phyloP scores from a whole-genome alignment of 2,113 vertebrate species.

The Megalops atlanticus region DNA sequence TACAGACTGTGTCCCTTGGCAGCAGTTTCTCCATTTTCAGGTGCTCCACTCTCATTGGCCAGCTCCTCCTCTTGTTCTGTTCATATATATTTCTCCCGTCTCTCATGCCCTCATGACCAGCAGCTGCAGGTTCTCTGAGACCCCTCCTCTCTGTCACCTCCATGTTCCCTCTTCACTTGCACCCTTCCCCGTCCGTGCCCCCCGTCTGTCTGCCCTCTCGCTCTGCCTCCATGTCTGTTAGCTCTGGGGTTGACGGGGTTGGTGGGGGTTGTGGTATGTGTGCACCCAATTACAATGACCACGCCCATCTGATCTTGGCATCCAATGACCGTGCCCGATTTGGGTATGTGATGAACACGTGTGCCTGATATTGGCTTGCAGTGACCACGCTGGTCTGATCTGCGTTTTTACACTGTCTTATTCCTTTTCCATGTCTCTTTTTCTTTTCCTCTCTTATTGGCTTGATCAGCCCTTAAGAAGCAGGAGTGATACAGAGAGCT shows the following conservation, averaged over 20 bases:
- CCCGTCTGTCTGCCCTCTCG: background rate
- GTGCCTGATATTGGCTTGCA: too few species aligned
- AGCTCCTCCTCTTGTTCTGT: slow-evolving; percentile 45
- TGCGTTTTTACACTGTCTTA: slow-evolving; percentile 35
- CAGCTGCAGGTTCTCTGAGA: slow-evolving; percentile 65
- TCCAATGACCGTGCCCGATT: too few species aligned
- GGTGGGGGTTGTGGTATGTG: background rate
- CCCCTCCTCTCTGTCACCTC: slow-evolving; percentile 22
- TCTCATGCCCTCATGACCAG: slow-evolving; percentile 70
- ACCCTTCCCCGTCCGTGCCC: background rate
- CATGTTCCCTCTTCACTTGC: slow-evolving; percentile 11
- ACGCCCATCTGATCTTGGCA: too few species aligned
- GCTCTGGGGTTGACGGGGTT: background rate
- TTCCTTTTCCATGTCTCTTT: slow-evolving; percentile 29
- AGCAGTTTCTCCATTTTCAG: slow-evolving; percentile 66
- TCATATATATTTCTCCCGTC: slow-evolving; percentile 66
- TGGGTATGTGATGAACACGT: too few species aligned
- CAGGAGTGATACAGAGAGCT: too few species aligned
- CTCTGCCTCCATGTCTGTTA: background rate
- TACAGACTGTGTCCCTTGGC: slow-evolving; percentile 30
- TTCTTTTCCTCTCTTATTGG: slow-evolving; percentile 42
- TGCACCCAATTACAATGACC: slow-evolving; percentile 5
- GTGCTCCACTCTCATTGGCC: slow-evolving; percentile 58
- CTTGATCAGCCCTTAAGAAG: too few species aligned
- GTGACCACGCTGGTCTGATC: too few species aligned